Evolutionary conservation across 2,113 vertebrate species (phyloP).

Genomic region (Leucopternis melanops): DNA sequence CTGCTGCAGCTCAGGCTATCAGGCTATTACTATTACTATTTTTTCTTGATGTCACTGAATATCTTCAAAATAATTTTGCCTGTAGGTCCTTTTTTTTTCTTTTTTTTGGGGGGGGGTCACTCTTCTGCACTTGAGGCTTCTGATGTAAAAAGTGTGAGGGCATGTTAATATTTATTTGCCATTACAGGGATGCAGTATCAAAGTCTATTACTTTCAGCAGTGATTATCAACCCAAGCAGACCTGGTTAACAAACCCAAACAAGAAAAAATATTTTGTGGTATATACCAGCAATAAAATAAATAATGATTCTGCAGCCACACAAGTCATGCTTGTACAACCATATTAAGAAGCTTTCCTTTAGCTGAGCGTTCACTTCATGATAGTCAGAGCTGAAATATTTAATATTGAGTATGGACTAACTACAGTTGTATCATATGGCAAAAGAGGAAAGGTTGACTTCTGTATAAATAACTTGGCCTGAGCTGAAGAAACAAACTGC

Average conservation of each 20-base stretch:
- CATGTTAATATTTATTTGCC: background rate
- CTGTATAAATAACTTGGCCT: background rate
- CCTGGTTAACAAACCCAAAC: background rate
- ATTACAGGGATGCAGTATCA: background rate
- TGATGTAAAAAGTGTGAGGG: background rate
- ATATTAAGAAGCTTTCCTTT: background rate
- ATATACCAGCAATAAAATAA: background rate
- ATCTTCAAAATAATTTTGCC: background rate
- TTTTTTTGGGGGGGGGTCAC: background rate
- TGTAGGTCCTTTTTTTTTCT: background rate
- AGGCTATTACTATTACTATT: background rate
- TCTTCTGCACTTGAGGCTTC: background rate
- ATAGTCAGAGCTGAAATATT: background rate
- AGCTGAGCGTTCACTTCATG: background rate
- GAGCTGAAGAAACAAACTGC: background rate
- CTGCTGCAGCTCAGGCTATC: background rate
- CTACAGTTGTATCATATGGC: background rate
- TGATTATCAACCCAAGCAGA: background rate
- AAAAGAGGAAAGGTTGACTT: background rate
- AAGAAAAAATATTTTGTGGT: background rate
- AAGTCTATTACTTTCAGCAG: background rate
- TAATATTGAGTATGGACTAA: background rate
- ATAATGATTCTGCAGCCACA: background rate
- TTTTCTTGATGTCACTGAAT: background rate
- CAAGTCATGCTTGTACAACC: background rate